phyloP scores from a whole-genome alignment of 2,888 invertebrate genomes.

The Ormyrus labotus region DNA sequence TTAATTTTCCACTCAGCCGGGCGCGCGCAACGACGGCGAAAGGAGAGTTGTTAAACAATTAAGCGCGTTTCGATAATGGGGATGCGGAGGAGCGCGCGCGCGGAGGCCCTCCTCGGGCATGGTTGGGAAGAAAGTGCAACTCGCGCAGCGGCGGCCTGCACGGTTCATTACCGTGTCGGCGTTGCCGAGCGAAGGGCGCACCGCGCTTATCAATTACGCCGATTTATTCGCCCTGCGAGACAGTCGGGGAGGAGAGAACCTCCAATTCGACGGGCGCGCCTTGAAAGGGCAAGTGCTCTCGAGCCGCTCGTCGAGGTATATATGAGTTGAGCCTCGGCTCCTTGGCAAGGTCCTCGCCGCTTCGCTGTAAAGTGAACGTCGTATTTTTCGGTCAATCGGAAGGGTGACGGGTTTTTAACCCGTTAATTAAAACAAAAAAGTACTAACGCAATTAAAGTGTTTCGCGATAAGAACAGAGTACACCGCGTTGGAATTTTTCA shows the following conservation, averaged over 20 bases:
- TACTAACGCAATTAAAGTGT: too few relatives aligned
- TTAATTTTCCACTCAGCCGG: slow-evolving; percentile 52
- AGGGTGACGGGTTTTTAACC: too few relatives aligned
- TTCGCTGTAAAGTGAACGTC: too few relatives aligned
- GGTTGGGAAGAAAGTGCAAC: slow-evolving; percentile 39
- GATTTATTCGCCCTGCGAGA: slow-evolving; percentile 50
- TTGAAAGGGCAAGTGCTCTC: not conserved
- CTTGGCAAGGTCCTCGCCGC: too few relatives aligned
- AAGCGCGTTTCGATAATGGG: slow-evolving; percentile 55
- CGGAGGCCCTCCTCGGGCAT: not conserved
- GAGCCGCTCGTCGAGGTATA: not conserved
- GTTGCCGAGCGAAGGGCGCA: slow-evolving; percentile 43
- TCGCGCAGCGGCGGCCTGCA: slow-evolving; percentile 22
- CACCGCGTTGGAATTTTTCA: too few relatives aligned
- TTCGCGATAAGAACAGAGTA: too few relatives aligned
- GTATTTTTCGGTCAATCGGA: too few relatives aligned
- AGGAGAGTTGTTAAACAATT: slow-evolving; percentile 57
- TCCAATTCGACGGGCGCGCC: slow-evolving; percentile 16
- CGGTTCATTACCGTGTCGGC: slow-evolving; percentile 55
- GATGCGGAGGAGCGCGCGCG: slow-evolving; percentile 16
- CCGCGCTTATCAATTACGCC: slow-evolving; percentile 55
- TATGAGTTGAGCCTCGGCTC: not conserved
- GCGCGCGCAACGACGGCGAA: not conserved
- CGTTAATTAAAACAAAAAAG: too few relatives aligned
- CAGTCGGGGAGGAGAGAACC: slow-evolving; percentile 13